Evolutionary conservation across 2,888 invertebrate genomes (phyloP), one percentile per base, ranked within the genome.

Genomic region (Eubasilissa splendida): DNA sequence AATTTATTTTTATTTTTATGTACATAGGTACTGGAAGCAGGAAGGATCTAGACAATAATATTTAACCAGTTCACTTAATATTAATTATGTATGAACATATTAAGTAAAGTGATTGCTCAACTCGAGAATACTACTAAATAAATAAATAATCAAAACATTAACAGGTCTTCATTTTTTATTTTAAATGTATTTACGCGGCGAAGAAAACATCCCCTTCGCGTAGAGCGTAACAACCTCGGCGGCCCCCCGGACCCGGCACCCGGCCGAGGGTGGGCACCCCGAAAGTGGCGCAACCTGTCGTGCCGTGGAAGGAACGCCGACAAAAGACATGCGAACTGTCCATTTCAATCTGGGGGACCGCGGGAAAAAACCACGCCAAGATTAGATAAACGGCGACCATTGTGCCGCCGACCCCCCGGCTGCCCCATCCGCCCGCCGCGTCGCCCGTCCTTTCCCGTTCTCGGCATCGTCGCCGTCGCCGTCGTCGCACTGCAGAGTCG

Each of bases 401-500:
- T 80, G 77, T 76, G 75, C 71, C 56, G 59, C 66, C 71, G 31
- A 33, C 59, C 86, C 86, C 87, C 85, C 85, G 83, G 75, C 85
- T 84, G 85, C 86, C 84, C 84, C 85, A 85, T 85, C 84, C 86
- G 85, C 66, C 74, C 54, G 9, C 31, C 76, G 14, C 66, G 68
- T 53, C 88, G 88, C 88, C 88, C 89, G 14, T 31, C 65, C 77
- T 53, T 31, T 63, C 60, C 33, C 22, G 31, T 63, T 11, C 60
- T 63, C 12, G 10, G 12, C 66, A 33, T 12, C 66, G 56, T 59
- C 73, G 31, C 54, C 52, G 50, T 50, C 52, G 50, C 14, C 63
- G 60, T 31, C 52, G 59, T 31, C n/a, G 70, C 58, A 65, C 71
- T 33, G 9, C 71, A 59, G 50, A 14, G 33, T 33, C 59, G 68